These are phyloP conservation scores for Melopsittacus undulatus DNA, from an alignment of 2,797 vertebrate genomes.

Conservation along the genomic window DNA sequence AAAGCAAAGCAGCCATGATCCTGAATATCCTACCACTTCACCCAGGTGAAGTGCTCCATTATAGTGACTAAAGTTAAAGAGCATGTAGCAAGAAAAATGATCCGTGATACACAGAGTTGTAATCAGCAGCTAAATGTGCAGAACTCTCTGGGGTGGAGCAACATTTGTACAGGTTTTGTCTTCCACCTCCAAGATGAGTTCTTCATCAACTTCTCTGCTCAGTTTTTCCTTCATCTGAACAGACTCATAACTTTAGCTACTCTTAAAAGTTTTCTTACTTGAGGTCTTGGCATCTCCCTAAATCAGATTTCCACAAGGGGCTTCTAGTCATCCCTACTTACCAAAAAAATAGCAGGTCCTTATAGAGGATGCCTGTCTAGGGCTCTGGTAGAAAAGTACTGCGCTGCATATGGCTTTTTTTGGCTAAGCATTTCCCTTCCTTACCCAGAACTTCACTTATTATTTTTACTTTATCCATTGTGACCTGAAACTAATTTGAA, in stretches of 20 bases:
- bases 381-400: background rate
- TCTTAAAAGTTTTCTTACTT: background rate
- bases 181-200: background rate
- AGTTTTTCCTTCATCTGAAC: background rate
- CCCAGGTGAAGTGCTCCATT: background rate
- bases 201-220: background rate
- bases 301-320: background rate
- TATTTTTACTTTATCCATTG: background rate
- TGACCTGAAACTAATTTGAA: background rate
- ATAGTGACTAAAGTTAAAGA: background rate
- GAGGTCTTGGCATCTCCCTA: background rate
- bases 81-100: fast-evolving
- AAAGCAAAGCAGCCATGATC: background rate
- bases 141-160: background rate
- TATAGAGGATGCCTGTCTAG: too few relatives aligned
- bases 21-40: background rate
- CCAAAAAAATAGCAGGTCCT: background rate
- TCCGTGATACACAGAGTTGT: fast-evolving
- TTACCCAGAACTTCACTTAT: background rate
- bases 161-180: fast-evolving
- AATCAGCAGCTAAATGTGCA: background rate
- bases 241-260: background rate
- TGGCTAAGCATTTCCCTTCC: background rate
- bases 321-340: background rate
- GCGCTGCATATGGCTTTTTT: background rate